Conservation (phyloP, 2,113 vertebrate species). For the Ovibos moschatus region DNA sequence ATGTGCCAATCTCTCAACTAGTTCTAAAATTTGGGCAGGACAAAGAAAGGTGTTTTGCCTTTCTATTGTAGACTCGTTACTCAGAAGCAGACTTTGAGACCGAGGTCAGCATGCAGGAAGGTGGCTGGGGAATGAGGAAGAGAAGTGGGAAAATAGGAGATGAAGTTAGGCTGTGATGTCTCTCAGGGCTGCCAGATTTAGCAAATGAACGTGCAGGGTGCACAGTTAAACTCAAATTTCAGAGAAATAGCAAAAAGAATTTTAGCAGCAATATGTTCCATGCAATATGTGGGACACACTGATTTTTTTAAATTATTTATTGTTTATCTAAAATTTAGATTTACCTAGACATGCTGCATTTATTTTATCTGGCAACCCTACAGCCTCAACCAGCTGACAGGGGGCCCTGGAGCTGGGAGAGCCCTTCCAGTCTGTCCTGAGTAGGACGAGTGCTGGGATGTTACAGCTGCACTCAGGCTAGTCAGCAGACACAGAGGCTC, state of each 20-base stretch:
- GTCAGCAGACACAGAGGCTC: not conserved
- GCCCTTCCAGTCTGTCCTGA: not conserved
- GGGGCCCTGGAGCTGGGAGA: not conserved
- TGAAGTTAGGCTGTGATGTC: no score
- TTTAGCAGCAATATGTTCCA: not conserved
- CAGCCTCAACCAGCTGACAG: not conserved
- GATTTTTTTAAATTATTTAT: not conserved
- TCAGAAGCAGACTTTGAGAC: not conserved
- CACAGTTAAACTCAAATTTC: not conserved
- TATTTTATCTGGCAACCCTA: not conserved
- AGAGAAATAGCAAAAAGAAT: not conserved
- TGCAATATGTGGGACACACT: not conserved
- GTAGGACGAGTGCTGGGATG: not conserved
- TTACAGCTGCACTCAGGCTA: not conserved
- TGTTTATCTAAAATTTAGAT: not conserved
- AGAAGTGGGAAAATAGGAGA: not conserved
- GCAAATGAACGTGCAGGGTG: not conserved
- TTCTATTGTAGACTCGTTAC: not conserved
- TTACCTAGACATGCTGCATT: not conserved
- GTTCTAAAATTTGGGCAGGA: not conserved
- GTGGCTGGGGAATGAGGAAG: not conserved
- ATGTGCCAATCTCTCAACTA: not conserved
- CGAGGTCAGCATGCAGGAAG: not conserved
- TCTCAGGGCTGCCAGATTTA: not conserved
- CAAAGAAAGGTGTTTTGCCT: not conserved